Base-by-base conservation (phyloP, 2,797 vertebrate genomes). In the Pitangus sulphuratus region DNA sequence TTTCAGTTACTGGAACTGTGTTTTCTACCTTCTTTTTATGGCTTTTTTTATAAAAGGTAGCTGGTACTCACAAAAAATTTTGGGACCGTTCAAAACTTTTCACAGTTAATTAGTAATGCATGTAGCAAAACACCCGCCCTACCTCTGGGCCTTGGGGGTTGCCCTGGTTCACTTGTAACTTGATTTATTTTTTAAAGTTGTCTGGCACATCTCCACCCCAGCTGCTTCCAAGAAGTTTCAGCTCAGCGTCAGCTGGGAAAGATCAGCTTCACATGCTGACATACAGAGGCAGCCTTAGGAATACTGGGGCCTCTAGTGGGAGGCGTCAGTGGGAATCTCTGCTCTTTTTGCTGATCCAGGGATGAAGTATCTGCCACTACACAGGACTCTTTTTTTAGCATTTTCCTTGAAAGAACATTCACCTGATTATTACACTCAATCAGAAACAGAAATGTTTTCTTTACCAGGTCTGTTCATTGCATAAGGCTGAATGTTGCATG, bases 41-140 rank as follows among this genome's bases (percentile, higher is more conserved):
- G 76, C 33, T 54, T 78, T 96, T 95, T 90, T 94, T 89, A 95
- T 95, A 96, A 97, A 97, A 97, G 94, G 95, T 97, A 97, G 95
- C 89, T 97, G 92, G 93, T 93, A 85, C 96, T 96, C 82, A 90
- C 77, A 96, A 94, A 95, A 92, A 88, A 94, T 31, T 87, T 95
- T 95, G 94, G 94, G 93, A 94, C 86, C 12, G 2, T 77, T 97
- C 91, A 94, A 95, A 97, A 97, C 94, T 97, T 97, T 97, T 97
- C 97, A 97, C 96, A 97, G 97, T 95, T 97, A 97, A 97, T 97
- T 97, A 97, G 96, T 97, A 97, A 97, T 89, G 94, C 93, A 85
- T 97, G 93, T 96, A 97, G 92, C 94, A 96, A 97, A 97, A 97
- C 96, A 97, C 96, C 95, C 95, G 26, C 95, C 95, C 96, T 97